Evolutionary conservation across 2,113 vertebrate species (phyloP).

Genomic region (Clarias batrachus): DNA sequence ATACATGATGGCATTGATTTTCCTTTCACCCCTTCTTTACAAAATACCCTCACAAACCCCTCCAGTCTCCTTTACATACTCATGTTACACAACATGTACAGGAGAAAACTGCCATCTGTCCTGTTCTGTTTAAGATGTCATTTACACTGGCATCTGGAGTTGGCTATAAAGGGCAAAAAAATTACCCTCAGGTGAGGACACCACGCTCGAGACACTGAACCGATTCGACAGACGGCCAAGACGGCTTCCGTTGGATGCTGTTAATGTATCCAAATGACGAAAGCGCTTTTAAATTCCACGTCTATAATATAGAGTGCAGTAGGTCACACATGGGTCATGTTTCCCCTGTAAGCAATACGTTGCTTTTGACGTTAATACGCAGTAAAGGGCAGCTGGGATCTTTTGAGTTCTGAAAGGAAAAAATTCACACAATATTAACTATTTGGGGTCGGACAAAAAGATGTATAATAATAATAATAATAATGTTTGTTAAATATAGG

Average conservation of each 20-base stretch:
- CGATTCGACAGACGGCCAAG: background rate
- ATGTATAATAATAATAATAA: background rate
- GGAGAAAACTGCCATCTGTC: background rate
- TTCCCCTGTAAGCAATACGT: background rate
- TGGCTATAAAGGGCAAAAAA: background rate
- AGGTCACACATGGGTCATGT: background rate
- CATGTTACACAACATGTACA: background rate
- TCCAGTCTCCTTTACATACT: background rate
- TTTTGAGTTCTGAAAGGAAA: background rate
- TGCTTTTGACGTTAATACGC: background rate
- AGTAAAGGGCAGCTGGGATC: background rate
- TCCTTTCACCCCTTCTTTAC: too few species aligned
- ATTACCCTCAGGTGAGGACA: background rate
- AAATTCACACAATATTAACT: background rate
- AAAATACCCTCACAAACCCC: background rate
- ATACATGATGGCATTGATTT: too few species aligned
- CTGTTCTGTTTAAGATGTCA: background rate
- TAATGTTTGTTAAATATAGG: too few species aligned
- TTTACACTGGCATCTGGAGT: slow-evolving; percentile 1
- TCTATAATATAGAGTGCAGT: background rate
- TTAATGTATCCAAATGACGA: background rate
- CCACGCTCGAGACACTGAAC: background rate
- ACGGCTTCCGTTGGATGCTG: background rate
- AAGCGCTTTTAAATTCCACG: background rate
- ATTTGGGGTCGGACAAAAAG: background rate